A percentile compares a stretch with the other conserved stretches of the same genome.
Evolutionary conservation across 2,797 vertebrate species (phyloP).

Genomic region (Corythornis leucogaster): DNA sequence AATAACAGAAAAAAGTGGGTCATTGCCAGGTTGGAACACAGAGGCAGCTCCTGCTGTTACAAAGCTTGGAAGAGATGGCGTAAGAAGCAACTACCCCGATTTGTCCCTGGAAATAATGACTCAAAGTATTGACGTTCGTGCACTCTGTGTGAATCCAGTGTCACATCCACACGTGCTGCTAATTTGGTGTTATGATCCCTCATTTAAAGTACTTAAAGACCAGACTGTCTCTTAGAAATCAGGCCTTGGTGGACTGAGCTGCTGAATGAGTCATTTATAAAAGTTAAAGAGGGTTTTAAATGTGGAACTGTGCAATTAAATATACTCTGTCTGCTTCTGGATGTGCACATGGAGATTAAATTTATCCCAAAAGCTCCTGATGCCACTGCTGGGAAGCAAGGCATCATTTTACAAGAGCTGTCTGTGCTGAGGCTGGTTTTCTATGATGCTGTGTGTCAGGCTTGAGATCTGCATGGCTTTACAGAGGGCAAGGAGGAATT

Average conservation of each 20-base stretch:
- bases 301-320: background rate
- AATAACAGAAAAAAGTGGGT: slow-evolving; percentile 17
- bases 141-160: background rate
- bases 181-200: background rate
- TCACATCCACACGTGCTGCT: background rate
- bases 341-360: background rate
- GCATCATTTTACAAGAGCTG: background rate
- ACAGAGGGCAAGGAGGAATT: background rate
- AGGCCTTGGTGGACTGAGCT: background rate
- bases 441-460: background rate
- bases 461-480: background rate
- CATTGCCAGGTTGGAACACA: background rate
- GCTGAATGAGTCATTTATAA: background rate
- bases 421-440: background rate
- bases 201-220: slow-evolving; percentile 16
- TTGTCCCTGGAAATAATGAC: slow-evolving; percentile 10
- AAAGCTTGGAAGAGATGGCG: background rate
- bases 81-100: background rate
- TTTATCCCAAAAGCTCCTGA: background rate
- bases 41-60: background rate
- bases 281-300: slow-evolving; percentile 30
- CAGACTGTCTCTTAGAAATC: background rate
- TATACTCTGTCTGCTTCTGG: background rate
- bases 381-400: background rate
- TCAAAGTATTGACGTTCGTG: background rate